phyloP scores from a whole-genome alignment of 1,140 invertebrate species.

The Drosophila arawakana region DNA sequence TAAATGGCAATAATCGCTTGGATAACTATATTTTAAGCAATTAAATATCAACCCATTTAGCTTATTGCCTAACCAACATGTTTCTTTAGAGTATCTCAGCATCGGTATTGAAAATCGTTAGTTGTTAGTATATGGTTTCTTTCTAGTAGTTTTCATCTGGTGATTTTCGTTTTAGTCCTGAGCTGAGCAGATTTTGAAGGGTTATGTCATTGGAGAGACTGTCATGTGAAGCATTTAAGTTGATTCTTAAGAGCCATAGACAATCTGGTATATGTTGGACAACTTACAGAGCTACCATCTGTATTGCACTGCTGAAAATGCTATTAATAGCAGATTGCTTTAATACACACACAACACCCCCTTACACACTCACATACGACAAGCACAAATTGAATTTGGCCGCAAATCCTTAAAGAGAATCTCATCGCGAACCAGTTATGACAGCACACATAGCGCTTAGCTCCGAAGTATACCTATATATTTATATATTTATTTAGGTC shows the following conservation, averaged over 20 bases:
- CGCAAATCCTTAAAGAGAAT: slow-evolving; percentile 45
- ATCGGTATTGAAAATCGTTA: not conserved
- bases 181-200: slow-evolving; percentile 1
- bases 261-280: slow-evolving; percentile 27
- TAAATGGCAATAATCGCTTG: too few species aligned
- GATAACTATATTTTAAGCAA: too few species aligned
- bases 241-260: slow-evolving; percentile 35
- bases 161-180: not conserved
- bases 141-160: not conserved
- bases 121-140: not conserved
- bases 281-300: slow-evolving; percentile 12
- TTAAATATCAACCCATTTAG: not conserved
- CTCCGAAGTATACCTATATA: slow-evolving; percentile 2
- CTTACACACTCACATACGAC: not conserved
- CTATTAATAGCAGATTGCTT: slow-evolving; percentile 73
- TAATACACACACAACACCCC: slow-evolving; percentile 1
- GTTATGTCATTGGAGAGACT: not conserved
- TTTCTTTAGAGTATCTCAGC: not conserved
- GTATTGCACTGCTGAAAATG: slow-evolving; percentile 13
- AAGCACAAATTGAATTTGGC: slow-evolving; percentile 37
- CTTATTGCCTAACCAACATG: not conserved
- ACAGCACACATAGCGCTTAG: slow-evolving; percentile 40
- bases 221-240: slow-evolving; percentile 52
- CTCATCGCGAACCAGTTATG: slow-evolving; percentile 62
- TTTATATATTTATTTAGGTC: slow-evolving; percentile 34